Percentiles rank a stretch among this genome's conserved stretches.
Evolutionary conservation across 2,888 invertebrate genomes (phyloP).

Genomic region (Eumacrocentrus americanus): DNA sequence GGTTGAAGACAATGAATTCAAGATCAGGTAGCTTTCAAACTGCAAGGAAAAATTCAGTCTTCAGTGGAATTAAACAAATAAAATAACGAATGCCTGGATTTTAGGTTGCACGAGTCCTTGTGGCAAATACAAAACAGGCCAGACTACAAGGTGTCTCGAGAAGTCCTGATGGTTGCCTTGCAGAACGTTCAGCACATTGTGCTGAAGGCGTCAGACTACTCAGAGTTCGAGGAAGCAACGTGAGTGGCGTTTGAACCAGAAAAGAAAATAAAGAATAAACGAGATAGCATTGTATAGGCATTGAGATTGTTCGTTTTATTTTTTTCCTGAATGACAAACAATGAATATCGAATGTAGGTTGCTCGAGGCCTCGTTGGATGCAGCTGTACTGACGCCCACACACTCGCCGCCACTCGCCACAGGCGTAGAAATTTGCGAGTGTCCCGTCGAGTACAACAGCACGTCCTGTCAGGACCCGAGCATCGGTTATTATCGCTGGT

Average conservation of each 20-base stretch:
- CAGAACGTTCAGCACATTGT: slow-evolving; percentile 84
- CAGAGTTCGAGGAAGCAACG: slow-evolving; percentile 68
- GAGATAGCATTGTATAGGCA: slow-evolving; percentile 7
- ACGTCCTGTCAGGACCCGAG: slow-evolving; percentile 91
- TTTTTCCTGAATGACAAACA: slow-evolving; percentile 45
- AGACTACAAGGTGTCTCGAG: slow-evolving; percentile 69
- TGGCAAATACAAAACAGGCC: slow-evolving; percentile 74
- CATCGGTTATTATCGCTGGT: slow-evolving; percentile 81
- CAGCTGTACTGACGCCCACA: slow-evolving; percentile 74
- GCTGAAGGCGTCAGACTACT: slow-evolving; percentile 73
- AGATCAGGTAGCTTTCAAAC: slow-evolving; percentile 66
- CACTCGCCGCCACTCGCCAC: slow-evolving; percentile 73
- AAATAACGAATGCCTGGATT: no score
- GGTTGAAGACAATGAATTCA: slow-evolving; percentile 52
- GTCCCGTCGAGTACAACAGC: slow-evolving; percentile 81
- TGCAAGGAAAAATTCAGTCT: no score
- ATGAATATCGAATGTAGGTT: slow-evolving; percentile 62
- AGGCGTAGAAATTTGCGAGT: slow-evolving; percentile 86
- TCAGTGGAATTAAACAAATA: no score
- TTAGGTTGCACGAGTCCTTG: slow-evolving; percentile 70
- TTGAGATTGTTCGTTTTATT: slow-evolving; percentile 11
- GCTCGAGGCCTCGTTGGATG: slow-evolving; percentile 81
- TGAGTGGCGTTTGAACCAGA: slow-evolving; percentile 52
- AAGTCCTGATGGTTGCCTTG: slow-evolving; percentile 89
- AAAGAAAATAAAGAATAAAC: slow-evolving; percentile 13